Base-by-base conservation (phyloP, 2,888 invertebrate genomes). In the Eupithecia vulgata region DNA sequence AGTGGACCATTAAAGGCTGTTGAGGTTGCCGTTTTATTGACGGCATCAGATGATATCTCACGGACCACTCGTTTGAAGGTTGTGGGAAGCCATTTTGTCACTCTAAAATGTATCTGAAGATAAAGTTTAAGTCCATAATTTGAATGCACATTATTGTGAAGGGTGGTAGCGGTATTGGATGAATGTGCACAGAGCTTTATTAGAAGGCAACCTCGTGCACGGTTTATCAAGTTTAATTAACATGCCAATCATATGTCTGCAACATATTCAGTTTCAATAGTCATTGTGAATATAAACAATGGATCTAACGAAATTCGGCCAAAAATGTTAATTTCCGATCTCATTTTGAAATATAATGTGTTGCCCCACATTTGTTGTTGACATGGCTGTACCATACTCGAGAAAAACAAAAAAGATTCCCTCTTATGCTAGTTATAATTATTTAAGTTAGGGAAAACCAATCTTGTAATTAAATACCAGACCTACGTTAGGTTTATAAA, bases 171-270 rank as follows among this genome's bases (percentile, higher is more conserved):
- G n/a, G n/a, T n/a, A n/a, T n/a, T n/a, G n/a, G n/a, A n/a, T n/a
- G n/a, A n/a, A n/a, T n/a, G n/a, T n/a, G n/a, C n/a, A n/a, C n/a
- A n/a, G n/a, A n/a, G n/a, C n/a, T n/a, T 12, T 40, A 45, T 45
- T 17, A 6, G 45, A 17, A 7, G 5, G 7, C 21, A 1, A 17
- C 48, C n/a, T 10, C 4, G 21, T 10, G 8, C 48, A 21, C n/a
- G 48, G 10, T 10, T 52, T 21, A 52, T 52, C 48, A 40, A 73
- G 35, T 59, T 71, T n/a, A 35, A 64, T n/a, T 35, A 65, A 59
- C 5, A 25, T 59, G 30, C 30, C 59, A 30, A 59, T 59, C 59
- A 30, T 45, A 45, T 45, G 45, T 59, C 59, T 25, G 15, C 59
- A 59, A 13, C 30, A 30, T 25, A 25, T 59, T 30, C 59, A 6